phyloP scores from a whole-genome alignment of 2,888 invertebrate genomes.

The Sylvicola fuscatus region DNA sequence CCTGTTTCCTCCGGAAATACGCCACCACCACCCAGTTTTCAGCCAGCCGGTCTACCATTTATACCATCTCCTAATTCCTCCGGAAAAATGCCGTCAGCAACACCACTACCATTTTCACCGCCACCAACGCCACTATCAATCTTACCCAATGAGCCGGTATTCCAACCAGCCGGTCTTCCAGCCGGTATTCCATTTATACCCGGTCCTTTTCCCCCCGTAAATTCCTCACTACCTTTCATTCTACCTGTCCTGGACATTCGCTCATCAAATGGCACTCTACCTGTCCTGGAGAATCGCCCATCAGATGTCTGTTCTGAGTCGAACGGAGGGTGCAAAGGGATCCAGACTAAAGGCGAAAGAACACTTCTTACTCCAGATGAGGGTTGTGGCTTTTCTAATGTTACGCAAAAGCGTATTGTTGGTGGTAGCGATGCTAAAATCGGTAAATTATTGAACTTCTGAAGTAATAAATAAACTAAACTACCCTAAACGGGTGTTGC shows the following conservation, averaged over 20 bases:
- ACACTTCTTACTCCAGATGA: conserved; percentile 21
- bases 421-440: conserved; percentile 45
- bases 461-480: background rate
- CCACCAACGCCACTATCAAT: conserved; percentile 1
- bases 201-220: too few species aligned
- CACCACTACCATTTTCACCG: background rate
- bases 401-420: conserved; percentile 39
- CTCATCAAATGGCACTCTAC: too few species aligned
- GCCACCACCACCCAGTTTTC: conserved; percentile 1
- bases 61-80: too few species aligned
- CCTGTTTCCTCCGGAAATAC: background rate
- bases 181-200: too few species aligned
- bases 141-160: too few species aligned
- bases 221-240: too few species aligned
- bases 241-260: conserved; percentile 3
- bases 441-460: conserved; percentile 22
- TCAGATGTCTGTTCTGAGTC: background rate
- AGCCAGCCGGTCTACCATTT: too few species aligned
- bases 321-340: background rate
- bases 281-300: conserved; percentile 1
- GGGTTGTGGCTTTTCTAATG: conserved; percentile 40
- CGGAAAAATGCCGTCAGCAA: too few species aligned
- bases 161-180: too few species aligned
- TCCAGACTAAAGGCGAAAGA: conserved; percentile 6
- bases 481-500: conserved; percentile 1